Evolutionary conservation across 1,140 invertebrate species (phyloP).

Genomic region (Hyles vespertilio): DNA sequence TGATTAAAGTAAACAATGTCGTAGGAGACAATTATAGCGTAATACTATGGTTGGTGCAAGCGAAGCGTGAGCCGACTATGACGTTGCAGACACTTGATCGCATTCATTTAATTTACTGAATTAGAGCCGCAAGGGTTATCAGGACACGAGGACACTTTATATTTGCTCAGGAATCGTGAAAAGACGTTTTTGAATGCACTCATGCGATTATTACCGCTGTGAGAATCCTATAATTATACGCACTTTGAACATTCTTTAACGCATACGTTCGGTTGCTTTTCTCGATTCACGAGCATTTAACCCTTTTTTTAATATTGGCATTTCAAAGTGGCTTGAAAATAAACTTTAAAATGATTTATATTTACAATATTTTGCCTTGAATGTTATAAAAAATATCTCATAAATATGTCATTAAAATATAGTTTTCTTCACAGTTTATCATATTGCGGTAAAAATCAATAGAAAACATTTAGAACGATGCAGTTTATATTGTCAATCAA

Average conservation of each 20-base stretch:
- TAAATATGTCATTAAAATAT: too few relatives aligned
- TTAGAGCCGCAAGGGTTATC: constrained; percentile 33
- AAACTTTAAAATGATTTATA: too few relatives aligned
- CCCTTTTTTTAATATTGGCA: too few relatives aligned
- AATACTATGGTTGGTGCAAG: constrained; percentile 31
- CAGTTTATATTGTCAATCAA: constrained; percentile 58
- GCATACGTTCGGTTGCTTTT: neutral
- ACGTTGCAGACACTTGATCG: constrained; percentile 32
- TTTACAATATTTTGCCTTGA: too few relatives aligned
- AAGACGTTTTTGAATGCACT: constrained; percentile 34
- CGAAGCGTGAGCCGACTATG: constrained; percentile 34
- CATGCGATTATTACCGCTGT: constrained; percentile 26
- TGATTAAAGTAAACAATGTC: constrained; percentile 25
- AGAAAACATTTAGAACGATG: constrained; percentile 3
- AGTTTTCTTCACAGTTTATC: too few relatives aligned
- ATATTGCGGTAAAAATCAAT: too few relatives aligned
- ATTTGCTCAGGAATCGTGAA: constrained; percentile 47
- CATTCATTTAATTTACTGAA: constrained; percentile 32
- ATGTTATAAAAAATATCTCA: too few relatives aligned
- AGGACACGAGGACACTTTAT: constrained; percentile 44
- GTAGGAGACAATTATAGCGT: constrained; percentile 27
- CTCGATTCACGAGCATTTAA: neutral
- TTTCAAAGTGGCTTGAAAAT: too few relatives aligned
- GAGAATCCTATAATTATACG: constrained; percentile 35
- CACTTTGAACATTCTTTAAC: constrained; percentile 10